Base-by-base conservation (phyloP, 2,888 invertebrate genomes). In the Abscondita cerata region DNA sequence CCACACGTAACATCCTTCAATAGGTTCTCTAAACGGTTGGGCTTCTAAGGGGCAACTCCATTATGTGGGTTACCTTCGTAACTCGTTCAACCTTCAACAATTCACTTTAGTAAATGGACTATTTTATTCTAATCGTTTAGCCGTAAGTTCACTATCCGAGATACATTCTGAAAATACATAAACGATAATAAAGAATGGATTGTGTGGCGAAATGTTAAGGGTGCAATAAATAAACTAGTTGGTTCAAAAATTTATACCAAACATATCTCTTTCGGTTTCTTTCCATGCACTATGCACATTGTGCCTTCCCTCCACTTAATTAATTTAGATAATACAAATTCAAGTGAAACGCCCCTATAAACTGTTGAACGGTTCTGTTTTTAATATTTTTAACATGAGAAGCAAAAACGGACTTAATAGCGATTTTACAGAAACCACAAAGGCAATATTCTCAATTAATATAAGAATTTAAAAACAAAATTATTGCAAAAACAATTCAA, bases 341-440 rank as follows among this genome's bases (percentile, higher is more conserved):
- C 61, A 67, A 69, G 52, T 66, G 60, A 51, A 57, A 59, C 63
- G 66, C 66, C 63, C 67, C 64, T 66, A 66, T 72, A 63, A 75
- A 77, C 78, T 76, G 77, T 76, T 77, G 76, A 76, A 76, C 72
- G 72, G 73, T 73, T 73, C 72, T 73, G 72, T 72, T 70, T 69
- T 70, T 69, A 67, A 69, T 67, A 66, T 62, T 64, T 66, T 68
- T 65, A 67, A 67, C 57, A 64, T 67, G 66, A 67, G 59, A 69
- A 67, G 74, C 72, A 75, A 72, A 75, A 73, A 72, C 70, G 66
- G 70, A 70, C 71, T 71, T 67, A 72, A 62, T 64, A 64, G 74
- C 75, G 74, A 75, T 74, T 75, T 74, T 71, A 75, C 75, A 75
- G 69, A 63, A 64, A 73, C 75, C 73, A 71, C 72, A 72, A 72